phyloP scores from a whole-genome alignment of 2,113 vertebrate genomes.

The Neogobius melanostomus region DNA sequence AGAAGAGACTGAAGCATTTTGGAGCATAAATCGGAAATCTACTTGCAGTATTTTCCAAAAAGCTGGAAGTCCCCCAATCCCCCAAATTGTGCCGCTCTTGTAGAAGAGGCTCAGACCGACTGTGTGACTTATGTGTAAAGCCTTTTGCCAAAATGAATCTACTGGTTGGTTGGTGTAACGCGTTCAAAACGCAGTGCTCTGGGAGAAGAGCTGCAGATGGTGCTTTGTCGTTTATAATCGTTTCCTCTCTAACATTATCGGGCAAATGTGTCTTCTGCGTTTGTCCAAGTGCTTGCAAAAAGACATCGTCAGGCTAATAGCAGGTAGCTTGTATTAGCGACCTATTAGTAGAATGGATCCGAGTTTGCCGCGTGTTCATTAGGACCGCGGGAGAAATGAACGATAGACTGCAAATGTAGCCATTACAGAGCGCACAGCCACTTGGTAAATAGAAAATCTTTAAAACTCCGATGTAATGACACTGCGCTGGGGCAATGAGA shows the following conservation, averaged over 20 bases:
- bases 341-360: conserved; percentile 24
- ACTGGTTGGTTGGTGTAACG: not conserved
- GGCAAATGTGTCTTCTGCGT: not conserved
- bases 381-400: conserved; percentile 30
- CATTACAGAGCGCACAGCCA: conserved; percentile 29
- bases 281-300: not conserved
- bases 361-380: conserved; percentile 13
- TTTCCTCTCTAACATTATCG: not conserved
- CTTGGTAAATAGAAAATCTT: conserved; percentile 41
- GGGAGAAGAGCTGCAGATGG: not conserved
- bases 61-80: too few relatives aligned
- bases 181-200: too few relatives aligned
- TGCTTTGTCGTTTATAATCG: not conserved
- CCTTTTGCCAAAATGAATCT: not conserved
- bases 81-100: too few relatives aligned
- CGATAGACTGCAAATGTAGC: conserved; percentile 29
- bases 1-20: too few relatives aligned
- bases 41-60: too few relatives aligned
- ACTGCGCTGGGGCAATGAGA: conserved; percentile 11
- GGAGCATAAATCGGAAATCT: too few relatives aligned
- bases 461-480: conserved; percentile 29
- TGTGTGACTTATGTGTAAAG: too few relatives aligned
- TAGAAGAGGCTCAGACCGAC: too few relatives aligned
- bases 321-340: conserved; percentile 18
- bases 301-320: conserved; percentile 14